Percentiles rank a stretch among this genome's conserved stretches.
Evolutionary conservation across 2,888 invertebrate genomes (phyloP).

Genomic region (Apamea anceps): DNA sequence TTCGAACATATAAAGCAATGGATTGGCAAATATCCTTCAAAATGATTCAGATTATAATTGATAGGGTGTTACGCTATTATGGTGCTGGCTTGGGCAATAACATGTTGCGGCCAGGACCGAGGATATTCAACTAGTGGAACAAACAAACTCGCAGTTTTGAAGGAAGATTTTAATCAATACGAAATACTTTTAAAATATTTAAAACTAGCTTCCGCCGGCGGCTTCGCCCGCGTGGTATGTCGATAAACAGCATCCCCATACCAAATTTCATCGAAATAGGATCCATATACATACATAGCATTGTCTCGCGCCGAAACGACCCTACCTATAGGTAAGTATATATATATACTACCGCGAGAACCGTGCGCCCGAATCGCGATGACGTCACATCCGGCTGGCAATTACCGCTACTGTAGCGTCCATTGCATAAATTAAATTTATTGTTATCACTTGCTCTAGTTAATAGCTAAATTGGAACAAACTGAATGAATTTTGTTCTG

Average conservation of each 20-base stretch:
- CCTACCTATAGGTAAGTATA: neutral
- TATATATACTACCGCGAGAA: neutral
- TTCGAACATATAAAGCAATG: neutral
- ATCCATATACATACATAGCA: too few species aligned
- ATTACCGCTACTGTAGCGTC: constrained; percentile 8
- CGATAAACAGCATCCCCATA: too few species aligned
- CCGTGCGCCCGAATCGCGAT: constrained; percentile 3
- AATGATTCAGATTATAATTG: too few species aligned
- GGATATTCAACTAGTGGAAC: too few species aligned
- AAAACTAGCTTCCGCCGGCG: too few species aligned
- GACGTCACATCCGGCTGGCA: constrained; percentile 39
- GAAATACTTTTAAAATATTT: too few species aligned
- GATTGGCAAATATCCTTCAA: neutral
- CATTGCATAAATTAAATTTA: constrained; percentile 39
- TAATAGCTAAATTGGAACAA: constrained; percentile 33
- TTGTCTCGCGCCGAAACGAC: neutral
- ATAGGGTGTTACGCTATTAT: too few species aligned
- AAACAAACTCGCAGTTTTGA: neutral
- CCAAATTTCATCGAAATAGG: too few species aligned
- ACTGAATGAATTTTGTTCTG: constrained; percentile 15
- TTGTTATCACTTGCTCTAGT: constrained; percentile 47
- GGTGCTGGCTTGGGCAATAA: too few species aligned
- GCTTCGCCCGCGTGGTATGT: too few species aligned
- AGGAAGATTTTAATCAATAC: too few species aligned
- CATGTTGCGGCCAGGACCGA: too few species aligned